These are phyloP conservation scores for Malachius bipustulatus DNA, from an alignment of 2,888 invertebrate genomes.

Conservation along the genomic window DNA sequence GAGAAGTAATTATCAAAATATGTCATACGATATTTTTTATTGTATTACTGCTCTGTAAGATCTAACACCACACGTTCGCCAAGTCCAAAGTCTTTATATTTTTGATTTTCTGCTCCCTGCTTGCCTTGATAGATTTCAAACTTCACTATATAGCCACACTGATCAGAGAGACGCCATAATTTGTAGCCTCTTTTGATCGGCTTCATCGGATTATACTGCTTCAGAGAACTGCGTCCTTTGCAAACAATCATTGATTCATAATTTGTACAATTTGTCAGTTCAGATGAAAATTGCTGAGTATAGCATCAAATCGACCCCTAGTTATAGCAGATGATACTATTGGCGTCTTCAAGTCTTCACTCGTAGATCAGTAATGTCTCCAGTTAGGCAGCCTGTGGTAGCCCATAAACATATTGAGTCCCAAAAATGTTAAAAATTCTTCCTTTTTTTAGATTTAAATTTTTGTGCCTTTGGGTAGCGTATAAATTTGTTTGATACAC, in stretches of 20 bases:
- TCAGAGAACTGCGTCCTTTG: constrained; percentile 17
- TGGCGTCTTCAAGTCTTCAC: constrained; percentile 4
- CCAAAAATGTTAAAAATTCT: constrained; percentile 9
- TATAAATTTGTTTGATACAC: constrained; percentile 14
- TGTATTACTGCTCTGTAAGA: constrained; percentile 16
- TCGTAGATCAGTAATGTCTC: constrained; percentile 5
- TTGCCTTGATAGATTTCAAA: constrained; percentile 22
- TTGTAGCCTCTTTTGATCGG: constrained; percentile 21
- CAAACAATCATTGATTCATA: constrained; percentile 18
- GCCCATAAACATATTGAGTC: constrained; percentile 11
- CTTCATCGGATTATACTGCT: constrained; percentile 21
- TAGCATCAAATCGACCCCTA: constrained; percentile 12
- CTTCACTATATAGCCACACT: constrained; percentile 15
- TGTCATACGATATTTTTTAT: constrained; percentile 10
- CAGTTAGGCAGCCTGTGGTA: constrained; percentile 7
- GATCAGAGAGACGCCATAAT: constrained; percentile 17
- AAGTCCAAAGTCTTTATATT: constrained; percentile 17
- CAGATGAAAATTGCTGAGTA: constrained; percentile 13
- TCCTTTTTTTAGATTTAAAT: constrained; percentile 12
- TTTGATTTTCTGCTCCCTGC: constrained; percentile 15
- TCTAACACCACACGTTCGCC: constrained; percentile 20
- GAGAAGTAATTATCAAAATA: constrained; percentile 19
- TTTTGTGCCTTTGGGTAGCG: constrained; percentile 11
- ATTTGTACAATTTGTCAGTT: constrained; percentile 13
- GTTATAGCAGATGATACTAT: constrained; percentile 3